A percentile compares a stretch with the other conserved stretches of the same genome.
These are phyloP conservation scores for Cepaea hortensis DNA, from an alignment of 2,888 invertebrate genomes.

Conservation along the genomic window DNA sequence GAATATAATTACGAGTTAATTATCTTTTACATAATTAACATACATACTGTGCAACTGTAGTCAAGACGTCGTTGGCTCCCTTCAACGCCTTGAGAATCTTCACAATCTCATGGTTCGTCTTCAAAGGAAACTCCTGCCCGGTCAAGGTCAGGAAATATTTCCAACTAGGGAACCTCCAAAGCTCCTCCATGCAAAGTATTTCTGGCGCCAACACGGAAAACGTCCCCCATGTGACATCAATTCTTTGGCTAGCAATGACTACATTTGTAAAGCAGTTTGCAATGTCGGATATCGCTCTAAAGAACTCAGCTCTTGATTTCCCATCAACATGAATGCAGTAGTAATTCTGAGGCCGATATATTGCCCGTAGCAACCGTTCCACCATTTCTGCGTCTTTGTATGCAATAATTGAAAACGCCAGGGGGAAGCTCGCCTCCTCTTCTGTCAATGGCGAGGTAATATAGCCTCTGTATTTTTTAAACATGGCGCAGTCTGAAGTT, in stretches of 20 bases:
- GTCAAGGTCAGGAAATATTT: conserved; percentile 69
- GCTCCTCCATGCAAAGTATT: conserved; percentile 32
- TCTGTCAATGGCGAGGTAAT: conserved; percentile 27
- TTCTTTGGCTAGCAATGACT: not conserved
- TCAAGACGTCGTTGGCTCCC: conserved; percentile 67
- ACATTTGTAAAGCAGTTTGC: conserved; percentile 37
- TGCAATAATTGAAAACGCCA: conserved; percentile 30
- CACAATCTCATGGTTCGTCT: conserved; percentile 71
- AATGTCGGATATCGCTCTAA: not conserved
- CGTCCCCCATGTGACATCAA: conserved; percentile 29
- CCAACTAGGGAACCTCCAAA: conserved; percentile 31
- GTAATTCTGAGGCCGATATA: conserved; percentile 41
- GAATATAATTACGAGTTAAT: no score
- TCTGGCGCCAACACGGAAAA: conserved; percentile 39
- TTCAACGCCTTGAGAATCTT: conserved; percentile 64
- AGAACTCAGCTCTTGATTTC: not conserved
- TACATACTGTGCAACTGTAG: conserved; percentile 23
- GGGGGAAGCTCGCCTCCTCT: conserved; percentile 33
- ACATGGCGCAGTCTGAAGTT: conserved; percentile 6
- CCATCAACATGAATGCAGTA: conserved; percentile 44
- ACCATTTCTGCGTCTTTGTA: conserved; percentile 38
- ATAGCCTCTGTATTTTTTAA: conserved; percentile 22
- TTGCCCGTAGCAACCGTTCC: conserved; percentile 20
- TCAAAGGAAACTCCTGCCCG: conserved; percentile 72
- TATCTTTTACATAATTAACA: no score